phyloP scores from a whole-genome alignment of 2,113 vertebrate species.

The Puffinus mauretanicus region DNA sequence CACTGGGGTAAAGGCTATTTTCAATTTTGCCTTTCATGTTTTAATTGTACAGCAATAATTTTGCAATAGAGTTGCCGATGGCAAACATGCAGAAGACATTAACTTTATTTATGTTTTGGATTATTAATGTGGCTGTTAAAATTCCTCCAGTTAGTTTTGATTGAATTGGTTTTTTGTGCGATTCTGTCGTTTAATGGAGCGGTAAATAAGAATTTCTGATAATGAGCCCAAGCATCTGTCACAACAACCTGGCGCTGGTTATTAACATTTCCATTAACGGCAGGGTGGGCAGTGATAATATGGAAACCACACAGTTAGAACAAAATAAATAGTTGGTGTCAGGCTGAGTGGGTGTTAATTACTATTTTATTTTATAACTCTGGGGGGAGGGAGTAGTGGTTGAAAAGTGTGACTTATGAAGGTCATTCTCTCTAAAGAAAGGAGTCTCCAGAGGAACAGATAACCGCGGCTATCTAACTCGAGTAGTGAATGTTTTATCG shows the following conservation, averaged over 20 bases:
- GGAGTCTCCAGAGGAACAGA: constrained; percentile 30
- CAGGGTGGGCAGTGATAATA: constrained; percentile 77
- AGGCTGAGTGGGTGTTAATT: constrained; percentile 79
- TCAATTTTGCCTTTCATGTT: constrained; percentile 56
- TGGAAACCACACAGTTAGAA: constrained; percentile 77
- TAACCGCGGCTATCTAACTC: neutral
- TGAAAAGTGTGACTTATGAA: constrained; percentile 54
- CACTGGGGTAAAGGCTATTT: neutral
- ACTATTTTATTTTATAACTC: constrained; percentile 72
- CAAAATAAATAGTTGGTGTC: constrained; percentile 83
- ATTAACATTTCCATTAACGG: constrained; percentile 86
- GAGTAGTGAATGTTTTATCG: neutral
- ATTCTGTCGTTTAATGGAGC: constrained; percentile 87
- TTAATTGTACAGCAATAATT: constrained; percentile 71
- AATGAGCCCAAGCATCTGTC: constrained; percentile 86
- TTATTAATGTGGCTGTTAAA: constrained; percentile 81
- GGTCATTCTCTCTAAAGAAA: constrained; percentile 44
- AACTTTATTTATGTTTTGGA: constrained; percentile 81
- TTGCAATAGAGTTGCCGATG: constrained; percentile 60
- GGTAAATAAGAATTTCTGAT: constrained; percentile 91
- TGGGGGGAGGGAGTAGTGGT: constrained; percentile 15
- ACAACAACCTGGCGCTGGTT: constrained; percentile 82
- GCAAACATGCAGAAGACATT: constrained; percentile 74
- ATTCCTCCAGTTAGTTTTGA: constrained; percentile 82
- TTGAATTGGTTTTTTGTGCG: constrained; percentile 79